Base-by-base conservation (phyloP, 1,140 invertebrate genomes). In the Schmidtea mediterranea region DNA sequence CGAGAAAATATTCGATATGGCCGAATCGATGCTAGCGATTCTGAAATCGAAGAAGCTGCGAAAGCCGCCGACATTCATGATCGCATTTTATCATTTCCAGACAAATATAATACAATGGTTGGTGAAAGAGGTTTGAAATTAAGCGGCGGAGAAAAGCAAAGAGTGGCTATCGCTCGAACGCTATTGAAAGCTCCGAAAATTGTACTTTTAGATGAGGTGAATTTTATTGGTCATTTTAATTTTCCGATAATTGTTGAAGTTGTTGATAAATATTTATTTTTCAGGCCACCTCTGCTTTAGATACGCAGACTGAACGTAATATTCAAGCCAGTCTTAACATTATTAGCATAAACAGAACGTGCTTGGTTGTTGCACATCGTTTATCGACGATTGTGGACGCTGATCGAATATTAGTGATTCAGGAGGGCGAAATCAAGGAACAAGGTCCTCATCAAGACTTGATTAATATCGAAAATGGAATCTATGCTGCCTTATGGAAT, bases 1-100 rank as follows among this genome's bases (percentile, higher is more conserved):
- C 76, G 76, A 54, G 90, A 86, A 61, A 97, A 97, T 62, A 94
- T 97, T 52, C 76, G 78, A 46, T 97, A 95, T 66, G 87, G 86
- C 12, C 72, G 75, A 56, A 69, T 81, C 16, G 71, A 70, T 24
- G 78, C 83, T 2, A 63, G 72, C 1, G 76, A 82, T 49, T 73
- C 75, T 15, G 84, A 90, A 54, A 72, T 95, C 0, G 76, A 82
- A 52, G 72, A 78, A 32, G 84, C 89, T 43, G 82, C 87, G 0
- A 76, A 75, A 58, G 75, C 76, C 55, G 87, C 89, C 0, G 82
- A 92, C 57, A 92, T 95, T 57, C 87, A 94, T 60, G 77, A 86
- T 24, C 75, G 74, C 60, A 45, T 39, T 36, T 6, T 13, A 10
- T 1, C 23, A 23, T 37, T 52, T 18, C 45, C 53, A 50, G 1